Conservation (phyloP, 1,140 invertebrate species). For the Holotrichia oblita region DNA sequence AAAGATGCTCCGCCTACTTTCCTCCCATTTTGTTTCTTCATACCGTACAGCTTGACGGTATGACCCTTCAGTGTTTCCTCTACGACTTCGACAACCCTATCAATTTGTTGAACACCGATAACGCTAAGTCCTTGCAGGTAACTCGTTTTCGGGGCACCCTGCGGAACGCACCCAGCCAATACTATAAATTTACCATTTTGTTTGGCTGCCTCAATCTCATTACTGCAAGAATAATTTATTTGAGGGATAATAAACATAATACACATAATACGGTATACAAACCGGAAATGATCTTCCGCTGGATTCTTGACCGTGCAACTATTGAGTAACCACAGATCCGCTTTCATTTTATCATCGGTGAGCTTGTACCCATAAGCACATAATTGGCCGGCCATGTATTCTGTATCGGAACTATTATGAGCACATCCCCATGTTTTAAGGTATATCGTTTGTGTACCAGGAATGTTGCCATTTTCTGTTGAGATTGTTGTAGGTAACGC, state of each 20-base stretch:
- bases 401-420: slow-evolving; percentile 95
- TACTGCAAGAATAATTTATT: slow-evolving; percentile 63
- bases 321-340: slow-evolving; percentile 95
- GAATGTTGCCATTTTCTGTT: slow-evolving; percentile 69
- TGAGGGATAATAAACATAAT: slow-evolving; percentile 41
- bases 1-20: slow-evolving; percentile 89
- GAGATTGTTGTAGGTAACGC: slow-evolving; percentile 57
- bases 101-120: slow-evolving; percentile 97
- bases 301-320: slow-evolving; percentile 98
- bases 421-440: slow-evolving; percentile 98
- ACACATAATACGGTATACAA: not conserved
- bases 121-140: slow-evolving; percentile 88
- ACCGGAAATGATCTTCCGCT: slow-evolving; percentile 93
- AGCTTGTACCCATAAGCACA: slow-evolving; percentile 88
- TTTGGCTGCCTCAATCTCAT: slow-evolving; percentile 86
- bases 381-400: slow-evolving; percentile 97
- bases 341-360: slow-evolving; percentile 81
- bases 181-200: slow-evolving; percentile 86
- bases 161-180: slow-evolving; percentile 96
- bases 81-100: slow-evolving; percentile 97
- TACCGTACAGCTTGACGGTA: slow-evolving; percentile 81
- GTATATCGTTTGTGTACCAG: slow-evolving; percentile 91
- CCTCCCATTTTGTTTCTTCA: slow-evolving; percentile 82
- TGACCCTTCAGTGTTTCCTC: slow-evolving; percentile 97
- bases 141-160: slow-evolving; percentile 79